Base-by-base conservation (phyloP, 2,797 vertebrate genomes). In the Poecilia gillii region DNA sequence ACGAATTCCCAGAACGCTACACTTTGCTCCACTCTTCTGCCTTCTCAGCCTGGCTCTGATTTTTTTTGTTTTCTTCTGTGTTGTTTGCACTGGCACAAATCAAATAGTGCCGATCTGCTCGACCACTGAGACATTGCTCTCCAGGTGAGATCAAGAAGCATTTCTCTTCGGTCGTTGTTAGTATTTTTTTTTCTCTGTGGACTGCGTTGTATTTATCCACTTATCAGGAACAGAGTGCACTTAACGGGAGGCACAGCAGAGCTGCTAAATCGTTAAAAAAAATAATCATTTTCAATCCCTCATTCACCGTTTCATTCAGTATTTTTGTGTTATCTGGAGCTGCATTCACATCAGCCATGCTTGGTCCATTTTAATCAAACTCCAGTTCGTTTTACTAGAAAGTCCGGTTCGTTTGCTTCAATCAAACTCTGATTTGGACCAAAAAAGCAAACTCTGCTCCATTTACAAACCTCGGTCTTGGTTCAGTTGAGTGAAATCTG, bases 111-210 rank as follows among this genome's bases (percentile, higher is more conserved):
- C 41, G n/a, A 72, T 49, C n/a, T 64, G 59, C 59, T 62, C 28
- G 31, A 33, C 14, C 31, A 1, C 59, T 18, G 59, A 18, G 16
- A 16, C 13, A 3, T 62, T 16, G 5, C 14, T 13, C 12, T 62
- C 12, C 28, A 59, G 57, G 25, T 62, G 31, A 45, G 25, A 16
- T 31, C 23, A 13, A 14, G 28, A 33, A 43, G 43, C 64, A 77
- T 75, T 74, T 51, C 57, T 73, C 76, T 68, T 77, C 55, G 47
- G 72, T 13, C 68, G 68, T 57, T 85, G 31, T 31, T 31, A 62
- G n/a, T 77, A 87, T 89, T 91, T 89, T 87, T 87, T 80, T 75
- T 43, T 39, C 13, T 39, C 57, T 64, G 74, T 81, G 75, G 77
- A 88, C 73, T 68, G 71, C 62, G 46, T 84, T 20, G 0, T 82